Percentiles rank a stretch among this genome's conserved stretches.
phyloP scores from a whole-genome alignment of 92 coral and sea anemone species.

The Palythoa grandiflora region DNA sequence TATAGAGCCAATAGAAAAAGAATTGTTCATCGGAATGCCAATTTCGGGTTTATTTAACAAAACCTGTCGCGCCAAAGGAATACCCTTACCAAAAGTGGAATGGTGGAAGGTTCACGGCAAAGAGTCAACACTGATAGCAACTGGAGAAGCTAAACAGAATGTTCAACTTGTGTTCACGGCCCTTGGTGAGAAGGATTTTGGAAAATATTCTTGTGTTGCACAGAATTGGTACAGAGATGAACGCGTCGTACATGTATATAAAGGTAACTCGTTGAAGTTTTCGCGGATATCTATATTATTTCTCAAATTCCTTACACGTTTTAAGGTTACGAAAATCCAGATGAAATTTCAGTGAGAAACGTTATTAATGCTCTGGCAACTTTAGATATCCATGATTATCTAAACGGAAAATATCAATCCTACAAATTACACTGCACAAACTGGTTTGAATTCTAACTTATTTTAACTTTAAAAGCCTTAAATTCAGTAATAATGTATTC shows the following conservation, averaged over 20 bases:
- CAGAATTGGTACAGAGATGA: conserved; percentile 55
- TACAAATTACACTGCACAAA: no score
- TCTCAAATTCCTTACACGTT: no score
- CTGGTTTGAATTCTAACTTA: no score
- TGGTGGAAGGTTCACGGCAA: conserved; percentile 66
- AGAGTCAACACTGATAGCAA: background rate
- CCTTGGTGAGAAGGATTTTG: conserved; percentile 56
- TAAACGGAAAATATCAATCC: no score
- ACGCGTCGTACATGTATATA: conserved; percentile 9
- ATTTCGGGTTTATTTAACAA: conserved; percentile 40
- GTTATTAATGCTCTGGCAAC: background rate
- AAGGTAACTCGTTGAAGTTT: background rate
- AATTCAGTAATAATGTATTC: no score
- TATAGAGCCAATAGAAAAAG: background rate
- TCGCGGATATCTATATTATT: background rate
- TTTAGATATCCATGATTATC: background rate
- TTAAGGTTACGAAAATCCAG: no score
- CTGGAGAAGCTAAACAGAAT: conserved; percentile 31
- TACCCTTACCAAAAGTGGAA: conserved; percentile 69
- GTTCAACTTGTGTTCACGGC: conserved; percentile 45
- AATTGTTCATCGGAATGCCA: background rate
- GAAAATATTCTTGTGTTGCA: conserved; percentile 74
- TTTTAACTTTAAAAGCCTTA: no score
- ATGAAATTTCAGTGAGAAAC: no score
- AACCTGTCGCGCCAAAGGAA: conserved; percentile 76